Evolutionary conservation across 2,797 vertebrate species (phyloP).

Genomic region (Ibycter americanus): DNA sequence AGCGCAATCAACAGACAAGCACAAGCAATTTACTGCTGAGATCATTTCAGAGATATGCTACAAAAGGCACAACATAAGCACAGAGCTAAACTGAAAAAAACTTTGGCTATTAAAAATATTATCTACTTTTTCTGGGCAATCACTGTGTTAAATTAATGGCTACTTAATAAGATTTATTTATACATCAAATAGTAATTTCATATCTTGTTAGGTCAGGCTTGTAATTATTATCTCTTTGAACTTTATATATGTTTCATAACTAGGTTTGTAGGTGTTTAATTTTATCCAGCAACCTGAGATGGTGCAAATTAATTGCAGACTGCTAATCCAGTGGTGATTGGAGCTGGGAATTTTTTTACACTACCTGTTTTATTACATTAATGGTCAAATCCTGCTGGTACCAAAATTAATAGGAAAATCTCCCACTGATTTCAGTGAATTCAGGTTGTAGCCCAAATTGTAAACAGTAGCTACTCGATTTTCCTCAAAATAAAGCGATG

Average conservation of each 20-base stretch:
- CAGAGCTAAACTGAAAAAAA: slow-evolving; percentile 7
- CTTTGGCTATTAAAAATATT: slow-evolving; percentile 34
- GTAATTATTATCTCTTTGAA: not conserved
- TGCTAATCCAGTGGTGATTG: slow-evolving; percentile 17
- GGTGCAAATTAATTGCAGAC: slow-evolving; percentile 21
- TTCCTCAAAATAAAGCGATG: not conserved
- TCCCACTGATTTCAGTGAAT: slow-evolving; percentile 49
- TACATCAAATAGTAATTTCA: not conserved
- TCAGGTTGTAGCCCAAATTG: slow-evolving; percentile 17
- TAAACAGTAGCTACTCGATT: slow-evolving; percentile 12
- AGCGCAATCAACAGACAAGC: slow-evolving; percentile 70
- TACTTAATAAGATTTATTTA: slow-evolving; percentile 40
- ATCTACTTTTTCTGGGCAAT: not conserved
- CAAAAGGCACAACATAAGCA: slow-evolving; percentile 21
- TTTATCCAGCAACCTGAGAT: not conserved
- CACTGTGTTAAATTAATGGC: not conserved
- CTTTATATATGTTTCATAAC: slow-evolving; percentile 6
- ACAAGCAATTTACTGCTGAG: slow-evolving; percentile 70
- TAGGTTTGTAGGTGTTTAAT: slow-evolving; percentile 14
- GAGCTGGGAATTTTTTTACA: not conserved
- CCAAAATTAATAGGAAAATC: slow-evolving; percentile 61
- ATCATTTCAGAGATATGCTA: slow-evolving; percentile 67
- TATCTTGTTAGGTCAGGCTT: not conserved
- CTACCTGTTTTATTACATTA: slow-evolving; percentile 11
- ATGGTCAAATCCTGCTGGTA: slow-evolving; percentile 35